Evolutionary conservation across 1,140 invertebrate species (phyloP).

Genomic region (Macrosteles quadrilineatus): DNA sequence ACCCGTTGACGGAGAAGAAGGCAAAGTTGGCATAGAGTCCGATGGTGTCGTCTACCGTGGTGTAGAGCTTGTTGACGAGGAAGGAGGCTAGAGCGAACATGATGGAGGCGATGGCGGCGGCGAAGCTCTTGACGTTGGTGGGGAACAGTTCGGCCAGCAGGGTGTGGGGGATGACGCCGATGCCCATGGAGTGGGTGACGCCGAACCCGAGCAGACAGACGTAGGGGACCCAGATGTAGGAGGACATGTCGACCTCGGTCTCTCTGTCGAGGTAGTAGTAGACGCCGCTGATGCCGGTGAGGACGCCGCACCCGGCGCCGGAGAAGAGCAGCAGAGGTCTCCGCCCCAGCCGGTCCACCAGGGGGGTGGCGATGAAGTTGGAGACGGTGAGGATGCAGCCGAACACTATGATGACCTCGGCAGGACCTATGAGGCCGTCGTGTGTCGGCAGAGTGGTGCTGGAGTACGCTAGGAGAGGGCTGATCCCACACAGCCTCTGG

Average conservation of each 20-base stretch:
- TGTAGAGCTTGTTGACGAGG: constrained; percentile 41
- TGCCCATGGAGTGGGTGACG: constrained; percentile 29
- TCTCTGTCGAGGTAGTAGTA: constrained; percentile 27
- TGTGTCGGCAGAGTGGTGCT: constrained; percentile 35
- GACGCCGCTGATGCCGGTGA: constrained; percentile 6
- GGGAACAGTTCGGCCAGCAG: constrained; percentile 45
- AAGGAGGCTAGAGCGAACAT: constrained; percentile 40
- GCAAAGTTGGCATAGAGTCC: constrained; percentile 40
- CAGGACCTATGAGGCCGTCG: background rate
- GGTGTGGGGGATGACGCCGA: constrained; percentile 41
- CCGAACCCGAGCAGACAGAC: constrained; percentile 24
- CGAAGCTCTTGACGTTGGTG: constrained; percentile 42
- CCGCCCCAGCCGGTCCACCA: constrained; percentile 54
- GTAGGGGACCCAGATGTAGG: constrained; percentile 36
- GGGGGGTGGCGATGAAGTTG: constrained; percentile 49
- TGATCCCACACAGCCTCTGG: constrained; percentile 40
- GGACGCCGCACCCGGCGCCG: background rate
- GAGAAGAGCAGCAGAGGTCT: constrained; percentile 57
- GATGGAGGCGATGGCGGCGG: constrained; percentile 41
- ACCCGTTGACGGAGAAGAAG: constrained; percentile 34
- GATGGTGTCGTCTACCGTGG: constrained; percentile 22
- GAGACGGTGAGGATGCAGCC: constrained; percentile 46
- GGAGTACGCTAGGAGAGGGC: constrained; percentile 40
- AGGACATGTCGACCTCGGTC: background rate
- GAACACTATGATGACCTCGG: constrained; percentile 20